Evolutionary conservation across 2,113 vertebrate genomes (phyloP).

Genomic region (Callipepla californica): DNA sequence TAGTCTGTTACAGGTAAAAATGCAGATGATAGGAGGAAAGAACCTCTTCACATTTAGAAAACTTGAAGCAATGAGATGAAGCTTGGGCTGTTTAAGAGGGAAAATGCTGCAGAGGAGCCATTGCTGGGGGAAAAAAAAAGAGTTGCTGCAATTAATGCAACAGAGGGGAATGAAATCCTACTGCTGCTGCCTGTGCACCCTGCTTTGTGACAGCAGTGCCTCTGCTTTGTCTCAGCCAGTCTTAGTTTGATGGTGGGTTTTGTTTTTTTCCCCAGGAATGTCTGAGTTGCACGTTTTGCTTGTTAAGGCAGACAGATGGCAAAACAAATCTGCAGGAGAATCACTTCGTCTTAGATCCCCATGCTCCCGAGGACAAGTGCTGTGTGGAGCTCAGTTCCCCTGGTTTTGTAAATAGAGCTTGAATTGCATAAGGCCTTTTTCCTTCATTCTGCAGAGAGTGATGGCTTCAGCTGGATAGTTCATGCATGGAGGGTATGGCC

Average conservation of each 20-base stretch:
- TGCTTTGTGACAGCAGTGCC: not conserved
- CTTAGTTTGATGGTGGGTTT: not conserved
- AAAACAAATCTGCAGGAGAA: constrained; percentile 55
- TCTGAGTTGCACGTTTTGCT: constrained; percentile 19
- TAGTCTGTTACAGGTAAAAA: not conserved
- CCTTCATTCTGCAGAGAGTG: not conserved
- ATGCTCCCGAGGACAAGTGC: constrained; percentile 45
- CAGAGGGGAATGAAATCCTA: not conserved
- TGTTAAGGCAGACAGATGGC: constrained; percentile 51
- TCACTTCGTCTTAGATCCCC: not conserved
- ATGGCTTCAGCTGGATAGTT: not conserved
- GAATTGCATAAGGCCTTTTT: constrained; percentile 28
- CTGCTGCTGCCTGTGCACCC: not conserved
- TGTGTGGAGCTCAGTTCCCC: constrained; percentile 16
- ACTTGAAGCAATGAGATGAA: not conserved
- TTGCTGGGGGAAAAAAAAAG: accelerated
- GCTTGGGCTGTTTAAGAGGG: not conserved
- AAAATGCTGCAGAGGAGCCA: not conserved
- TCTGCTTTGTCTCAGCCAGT: not conserved
- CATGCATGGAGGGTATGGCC: not conserved
- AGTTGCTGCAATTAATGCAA: not conserved
- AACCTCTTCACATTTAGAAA: not conserved
- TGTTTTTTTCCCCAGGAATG: not conserved
- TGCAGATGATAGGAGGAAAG: no score
- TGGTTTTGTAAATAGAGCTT: not conserved